Evolutionary conservation across 2,113 vertebrate species (phyloP).

Genomic region (Pachyramphus minor): DNA sequence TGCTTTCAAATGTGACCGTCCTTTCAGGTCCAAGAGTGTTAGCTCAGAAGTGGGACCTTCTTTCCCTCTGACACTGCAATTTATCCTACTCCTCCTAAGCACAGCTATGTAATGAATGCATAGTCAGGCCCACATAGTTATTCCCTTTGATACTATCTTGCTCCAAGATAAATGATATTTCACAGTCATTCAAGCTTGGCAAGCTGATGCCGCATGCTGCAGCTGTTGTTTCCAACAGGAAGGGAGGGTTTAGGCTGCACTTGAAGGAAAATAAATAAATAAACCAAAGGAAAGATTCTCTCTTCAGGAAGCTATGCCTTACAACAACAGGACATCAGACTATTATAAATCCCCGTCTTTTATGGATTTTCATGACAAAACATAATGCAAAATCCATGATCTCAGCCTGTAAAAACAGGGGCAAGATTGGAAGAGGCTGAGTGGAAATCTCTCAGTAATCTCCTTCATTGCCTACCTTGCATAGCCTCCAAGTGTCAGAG

Average conservation of each 20-base stretch:
- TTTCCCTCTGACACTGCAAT: not conserved
- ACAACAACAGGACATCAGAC: not conserved
- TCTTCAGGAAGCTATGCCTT: not conserved
- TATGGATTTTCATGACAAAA: not conserved
- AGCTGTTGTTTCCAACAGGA: conserved; percentile 43
- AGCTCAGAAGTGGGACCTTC: not conserved
- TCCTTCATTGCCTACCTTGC: not conserved
- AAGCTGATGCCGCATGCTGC: not conserved
- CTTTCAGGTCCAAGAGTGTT: not conserved
- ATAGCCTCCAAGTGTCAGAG: not conserved
- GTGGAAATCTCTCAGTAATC: not conserved
- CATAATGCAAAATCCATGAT: not conserved
- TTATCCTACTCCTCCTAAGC: not conserved
- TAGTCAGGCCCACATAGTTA: not conserved
- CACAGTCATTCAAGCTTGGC: not conserved
- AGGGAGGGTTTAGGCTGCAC: not conserved
- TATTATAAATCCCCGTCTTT: not conserved
- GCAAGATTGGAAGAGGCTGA: not conserved
- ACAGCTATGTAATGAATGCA: conserved; percentile 20
- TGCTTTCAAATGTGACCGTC: not conserved
- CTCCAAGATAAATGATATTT: conserved; percentile 38
- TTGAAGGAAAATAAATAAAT: not conserved
- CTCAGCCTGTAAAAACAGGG: not conserved
- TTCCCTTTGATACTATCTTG: conserved; percentile 24
- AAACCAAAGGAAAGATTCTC: not conserved